Evolutionary conservation across 2,797 vertebrate species (phyloP), one percentile per base, ranked within the genome.

Genomic region (Pristis pectinata): DNA sequence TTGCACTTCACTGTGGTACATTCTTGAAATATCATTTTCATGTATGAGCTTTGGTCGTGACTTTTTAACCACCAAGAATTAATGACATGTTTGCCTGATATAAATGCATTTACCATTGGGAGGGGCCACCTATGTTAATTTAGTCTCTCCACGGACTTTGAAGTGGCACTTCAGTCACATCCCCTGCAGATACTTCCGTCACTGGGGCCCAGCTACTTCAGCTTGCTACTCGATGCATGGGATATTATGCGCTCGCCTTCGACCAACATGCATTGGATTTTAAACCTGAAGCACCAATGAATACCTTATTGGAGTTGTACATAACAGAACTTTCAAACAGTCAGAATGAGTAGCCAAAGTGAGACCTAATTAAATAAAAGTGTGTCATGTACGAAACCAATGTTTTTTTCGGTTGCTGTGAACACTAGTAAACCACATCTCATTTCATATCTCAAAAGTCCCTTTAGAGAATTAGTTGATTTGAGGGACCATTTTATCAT

Each of bases 391-490:
- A 49, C 27, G 70, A 94, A 76, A 76, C 27, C 49, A 74, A 53
- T 74, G 44, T 22, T 34, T n/a, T 70, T 93, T 53, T 49, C 92
- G 1, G 70, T 74, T 30, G 53, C 30, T 56, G 27, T 49, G 44
- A 94, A 53, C 70, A 53, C 17, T 53, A 70, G 92, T 94, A 76
- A 94, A 76, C 92, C 92, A 19, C 92, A 94, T 34, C 70, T 93
- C 59, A 64, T 91, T 87, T 67, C n/a, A 64, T 9, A 41, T 91
- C 49, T 94, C 67, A 94, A 72, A 94, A 94, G 92, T 94, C 92
- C 41, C 92, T 94, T 74, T 56, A 94, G 92, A 94, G 67, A 93
- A 93, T 44, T 7, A 93, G 41, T 76, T 76, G 49, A 94, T 94
- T 94, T 94, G 44, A 94, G 70, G 49, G 70, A 70, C 92, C 44